Evolutionary conservation across 2,888 invertebrate genomes (phyloP).

Genomic region (Polyommatus icarus): DNA sequence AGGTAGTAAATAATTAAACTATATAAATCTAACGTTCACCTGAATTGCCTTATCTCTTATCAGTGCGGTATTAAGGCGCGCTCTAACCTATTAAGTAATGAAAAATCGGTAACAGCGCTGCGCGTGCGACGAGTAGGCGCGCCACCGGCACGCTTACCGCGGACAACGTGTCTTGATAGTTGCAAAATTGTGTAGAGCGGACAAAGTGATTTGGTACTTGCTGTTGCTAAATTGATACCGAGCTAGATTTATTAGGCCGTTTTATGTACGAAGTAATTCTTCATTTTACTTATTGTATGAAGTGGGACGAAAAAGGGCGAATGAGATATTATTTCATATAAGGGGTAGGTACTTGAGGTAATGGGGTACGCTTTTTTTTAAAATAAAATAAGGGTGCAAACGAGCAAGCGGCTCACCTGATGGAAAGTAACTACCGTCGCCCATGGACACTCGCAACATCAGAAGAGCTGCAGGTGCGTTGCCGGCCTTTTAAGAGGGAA

Average conservation of each 20-base stretch:
- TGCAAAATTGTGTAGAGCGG: constrained; percentile 45
- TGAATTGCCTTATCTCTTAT: constrained; percentile 28
- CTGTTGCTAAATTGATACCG: constrained; percentile 10
- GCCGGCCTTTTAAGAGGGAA: too few species aligned
- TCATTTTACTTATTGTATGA: background rate
- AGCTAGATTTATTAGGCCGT: background rate
- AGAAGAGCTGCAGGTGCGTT: too few species aligned
- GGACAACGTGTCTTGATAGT: constrained; percentile 46
- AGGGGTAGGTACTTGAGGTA: too few species aligned
- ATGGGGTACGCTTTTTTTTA: too few species aligned
- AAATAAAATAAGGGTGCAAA: too few species aligned
- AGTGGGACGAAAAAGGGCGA: too few species aligned
- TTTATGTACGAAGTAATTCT: background rate
- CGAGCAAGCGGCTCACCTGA: too few species aligned
- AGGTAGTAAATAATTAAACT: constrained; percentile 17
- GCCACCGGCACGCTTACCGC: constrained; percentile 53
- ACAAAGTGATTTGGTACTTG: constrained; percentile 44
- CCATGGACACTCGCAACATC: too few species aligned
- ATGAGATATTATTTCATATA: too few species aligned
- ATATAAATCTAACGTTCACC: constrained; percentile 20
- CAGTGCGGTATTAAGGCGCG: constrained; percentile 32
- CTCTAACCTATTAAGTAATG: constrained; percentile 52
- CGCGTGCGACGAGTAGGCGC: constrained; percentile 60
- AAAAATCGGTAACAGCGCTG: constrained; percentile 53
- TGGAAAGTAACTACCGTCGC: too few species aligned